Evolutionary conservation across 1,140 invertebrate genomes (phyloP).

Genomic region (Nasonia longicornis): DNA sequence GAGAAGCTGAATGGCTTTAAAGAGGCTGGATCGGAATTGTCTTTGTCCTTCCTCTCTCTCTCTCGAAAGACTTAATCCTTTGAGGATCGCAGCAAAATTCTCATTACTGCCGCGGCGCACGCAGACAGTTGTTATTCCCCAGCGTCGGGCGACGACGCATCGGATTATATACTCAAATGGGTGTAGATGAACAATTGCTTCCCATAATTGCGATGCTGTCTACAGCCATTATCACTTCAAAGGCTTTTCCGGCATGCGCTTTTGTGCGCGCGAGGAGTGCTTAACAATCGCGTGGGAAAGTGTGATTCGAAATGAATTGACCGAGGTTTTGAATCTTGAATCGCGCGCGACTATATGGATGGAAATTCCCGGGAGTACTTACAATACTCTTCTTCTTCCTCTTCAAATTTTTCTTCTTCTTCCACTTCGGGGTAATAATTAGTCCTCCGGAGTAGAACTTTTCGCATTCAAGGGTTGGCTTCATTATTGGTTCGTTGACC

Average conservation of each 20-base stretch:
- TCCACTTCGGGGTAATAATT: no score
- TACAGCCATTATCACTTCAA: background rate
- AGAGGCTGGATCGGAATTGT: background rate
- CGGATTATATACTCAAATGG: background rate
- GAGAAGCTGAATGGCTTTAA: background rate
- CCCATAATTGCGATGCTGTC: background rate
- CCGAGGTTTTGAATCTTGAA: no score
- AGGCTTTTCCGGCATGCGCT: background rate
- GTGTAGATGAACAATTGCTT: background rate
- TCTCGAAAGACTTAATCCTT: conserved; percentile 13
- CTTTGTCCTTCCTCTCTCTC: background rate
- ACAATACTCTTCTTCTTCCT: no score
- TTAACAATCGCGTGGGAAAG: background rate
- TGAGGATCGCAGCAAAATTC: background rate
- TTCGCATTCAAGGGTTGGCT: no score
- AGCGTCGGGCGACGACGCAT: background rate
- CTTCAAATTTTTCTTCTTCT: no score
- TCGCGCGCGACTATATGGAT: no score
- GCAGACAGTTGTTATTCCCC: background rate
- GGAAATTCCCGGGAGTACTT: no score
- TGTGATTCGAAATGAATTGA: no score
- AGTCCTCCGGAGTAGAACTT: no score
- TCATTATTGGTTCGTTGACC: no score
- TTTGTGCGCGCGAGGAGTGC: background rate
- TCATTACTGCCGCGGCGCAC: background rate